Conservation (phyloP, 2,797 vertebrate genomes). For the Columba guinea region DNA sequence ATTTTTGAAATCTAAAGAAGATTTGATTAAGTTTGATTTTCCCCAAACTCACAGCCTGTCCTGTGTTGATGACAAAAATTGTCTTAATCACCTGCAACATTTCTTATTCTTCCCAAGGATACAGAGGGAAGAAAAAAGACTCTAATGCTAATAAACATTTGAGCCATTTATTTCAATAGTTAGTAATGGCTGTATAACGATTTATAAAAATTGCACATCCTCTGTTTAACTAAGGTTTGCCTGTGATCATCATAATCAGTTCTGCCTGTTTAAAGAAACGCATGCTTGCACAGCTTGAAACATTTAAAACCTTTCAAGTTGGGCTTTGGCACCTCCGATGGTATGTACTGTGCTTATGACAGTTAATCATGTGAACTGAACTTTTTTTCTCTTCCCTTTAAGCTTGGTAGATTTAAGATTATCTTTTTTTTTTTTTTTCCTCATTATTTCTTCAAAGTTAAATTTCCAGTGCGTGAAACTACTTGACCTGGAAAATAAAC, state of each 20-base stretch:
- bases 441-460: conserved; percentile 62
- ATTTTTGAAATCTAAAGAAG: background rate
- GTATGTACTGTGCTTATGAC: conserved; percentile 70
- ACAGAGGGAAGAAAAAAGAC: conserved; percentile 32
- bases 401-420: conserved; percentile 65
- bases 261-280: conserved; percentile 68
- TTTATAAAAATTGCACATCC: conserved; percentile 62
- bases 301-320: conserved; percentile 74
- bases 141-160: conserved; percentile 50
- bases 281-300: conserved; percentile 76
- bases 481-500: conserved; percentile 48
- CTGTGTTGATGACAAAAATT: background rate
- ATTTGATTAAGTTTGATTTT: conserved; percentile 12
- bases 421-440: background rate
- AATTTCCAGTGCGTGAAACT: conserved; percentile 56
- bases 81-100: conserved; percentile 5
- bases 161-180: conserved; percentile 56
- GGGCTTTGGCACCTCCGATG: conserved; percentile 68
- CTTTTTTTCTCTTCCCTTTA: conserved; percentile 59
- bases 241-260: conserved; percentile 64
- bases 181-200: conserved; percentile 52
- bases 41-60: background rate
- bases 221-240: conserved; percentile 65
- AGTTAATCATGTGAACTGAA: conserved; percentile 74
- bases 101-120: background rate